Conservation (phyloP, 1,140 invertebrate genomes). For the Drosophila pruinosa region DNA sequence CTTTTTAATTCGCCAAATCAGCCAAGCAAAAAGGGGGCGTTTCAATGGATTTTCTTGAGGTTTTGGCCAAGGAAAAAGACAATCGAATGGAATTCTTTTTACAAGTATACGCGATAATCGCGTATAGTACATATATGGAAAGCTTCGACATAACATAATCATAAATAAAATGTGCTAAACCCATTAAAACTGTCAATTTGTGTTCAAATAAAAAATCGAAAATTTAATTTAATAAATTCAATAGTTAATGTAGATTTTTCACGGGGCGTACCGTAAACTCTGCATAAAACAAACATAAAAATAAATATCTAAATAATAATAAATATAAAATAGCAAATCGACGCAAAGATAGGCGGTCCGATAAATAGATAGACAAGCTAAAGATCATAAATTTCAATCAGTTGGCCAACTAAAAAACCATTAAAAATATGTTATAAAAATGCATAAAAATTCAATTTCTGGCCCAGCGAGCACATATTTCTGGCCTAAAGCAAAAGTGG, state of each 20-base stretch:
- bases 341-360: background rate
- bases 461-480: conserved; percentile 6
- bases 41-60: background rate
- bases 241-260: conserved; percentile 29
- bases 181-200: conserved; percentile 21
- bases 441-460: conserved; percentile 58
- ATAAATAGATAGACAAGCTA: conserved; percentile 24
- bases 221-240: conserved; percentile 31
- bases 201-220: conserved; percentile 13
- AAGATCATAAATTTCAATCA: conserved; percentile 69
- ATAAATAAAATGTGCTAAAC: conserved; percentile 42
- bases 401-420: conserved; percentile 55
- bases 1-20: conserved; percentile 12
- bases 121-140: background rate
- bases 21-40: conserved; percentile 12
- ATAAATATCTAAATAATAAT: conserved; percentile 31
- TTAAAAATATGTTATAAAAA: conserved; percentile 58
- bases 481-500: conserved; percentile 46
- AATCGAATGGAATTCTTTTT: conserved; percentile 5
- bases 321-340: conserved; percentile 16
- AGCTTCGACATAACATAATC: conserved; percentile 24
- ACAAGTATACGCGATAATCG: background rate
- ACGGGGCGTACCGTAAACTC: conserved; percentile 11
- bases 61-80: background rate
- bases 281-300: conserved; percentile 61